A percentile compares a stretch with the other conserved stretches of the same genome.
These are phyloP conservation scores for Cynodonichthys magdalenae DNA, from an alignment of 2,797 vertebrate species.

Conservation along the genomic window DNA sequence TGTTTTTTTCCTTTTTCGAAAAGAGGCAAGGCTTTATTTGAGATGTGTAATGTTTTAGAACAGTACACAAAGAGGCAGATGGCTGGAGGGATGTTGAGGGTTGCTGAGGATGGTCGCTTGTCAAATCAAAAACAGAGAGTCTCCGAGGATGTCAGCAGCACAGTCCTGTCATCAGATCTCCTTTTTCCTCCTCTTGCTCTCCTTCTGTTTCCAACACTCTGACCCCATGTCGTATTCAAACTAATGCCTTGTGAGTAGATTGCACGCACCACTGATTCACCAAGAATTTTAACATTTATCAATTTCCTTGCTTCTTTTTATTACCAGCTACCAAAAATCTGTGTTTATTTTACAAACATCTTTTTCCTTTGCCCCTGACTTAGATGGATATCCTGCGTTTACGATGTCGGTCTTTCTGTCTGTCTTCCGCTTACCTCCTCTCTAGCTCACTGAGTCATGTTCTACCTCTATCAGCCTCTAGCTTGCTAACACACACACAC, in stretches of 20 bases:
- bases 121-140: conserved; percentile 53
- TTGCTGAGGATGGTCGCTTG: conserved; percentile 47
- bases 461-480: conserved; percentile 23
- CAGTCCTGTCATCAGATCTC: conserved; percentile 40
- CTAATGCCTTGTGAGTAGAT: conserved; percentile 44
- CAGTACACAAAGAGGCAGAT: conserved; percentile 34
- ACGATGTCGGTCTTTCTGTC: conserved; percentile 33
- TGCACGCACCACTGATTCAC: conserved; percentile 2
- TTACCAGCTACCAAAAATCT: conserved; percentile 24
- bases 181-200: conserved; percentile 17
- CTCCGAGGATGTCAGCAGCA: conserved; percentile 56
- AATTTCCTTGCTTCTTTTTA: conserved; percentile 2
- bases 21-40: conserved; percentile 10
- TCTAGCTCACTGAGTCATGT: conserved; percentile 53
- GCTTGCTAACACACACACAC: conserved; percentile 28
- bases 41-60: conserved; percentile 11
- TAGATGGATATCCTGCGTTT: conserved; percentile 24
- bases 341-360: conserved; percentile 12
- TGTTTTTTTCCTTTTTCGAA: no score
- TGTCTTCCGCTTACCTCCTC: conserved; percentile 43
- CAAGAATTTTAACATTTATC: conserved; percentile 20
- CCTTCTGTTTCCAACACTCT: conserved; percentile 31
- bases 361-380: conserved; percentile 40
- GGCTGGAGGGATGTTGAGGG: conserved; percentile 41
- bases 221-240: conserved; percentile 46